Evolutionary conservation across 2,113 vertebrate genomes (phyloP), one percentile per base, ranked within the genome.

Genomic region (Dicerorhinus sumatrensis): DNA sequence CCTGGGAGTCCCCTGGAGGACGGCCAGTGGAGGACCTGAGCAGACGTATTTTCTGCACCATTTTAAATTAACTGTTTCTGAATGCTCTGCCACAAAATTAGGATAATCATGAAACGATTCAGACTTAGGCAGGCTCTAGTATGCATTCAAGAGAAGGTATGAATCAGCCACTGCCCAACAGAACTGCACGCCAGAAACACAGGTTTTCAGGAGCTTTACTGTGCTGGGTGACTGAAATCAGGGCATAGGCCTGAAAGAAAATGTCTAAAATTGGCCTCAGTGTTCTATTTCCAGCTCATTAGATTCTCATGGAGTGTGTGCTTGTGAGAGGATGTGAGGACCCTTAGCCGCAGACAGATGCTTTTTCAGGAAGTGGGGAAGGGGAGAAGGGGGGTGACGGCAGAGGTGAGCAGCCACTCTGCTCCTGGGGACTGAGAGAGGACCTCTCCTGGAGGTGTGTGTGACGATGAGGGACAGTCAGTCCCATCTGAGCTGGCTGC

Each of bases 61-160:
- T 79, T 89, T 77, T 91, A 80, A 79, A 81, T 91, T 12, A 42
- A 70, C 46, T 72, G 21, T 92, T 63, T 86, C 39, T 75, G n/a
- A 94, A 70, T 60, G 70, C 54, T 83, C 56, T 92, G 87, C 25
- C n/a, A 62, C 42, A 29, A 72, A 69, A 39, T 56, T 25, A 56
- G 88, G 85, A 84, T 87, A 70, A 72, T 18, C 56, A 51, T 4
- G 42, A 69, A 87, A 58, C 23, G 6, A 1, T 58, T 20, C 46
- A 5, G 27, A 65, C 36, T 63, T 13, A 31, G 72, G 62, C 56
- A 16, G 48, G 31, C 39, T 17, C 60, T 54, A 36, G 3, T 6
- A 25, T 58, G 2, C 29, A 0, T 9, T 42, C 1, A 33, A 48
- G 70, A 27, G 54, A 46, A 83, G 1, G 31, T 8, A 56, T 3